Evolutionary conservation across 2,113 vertebrate genomes (phyloP).

Genomic region (Sarotherodon lohbergeri): DNA sequence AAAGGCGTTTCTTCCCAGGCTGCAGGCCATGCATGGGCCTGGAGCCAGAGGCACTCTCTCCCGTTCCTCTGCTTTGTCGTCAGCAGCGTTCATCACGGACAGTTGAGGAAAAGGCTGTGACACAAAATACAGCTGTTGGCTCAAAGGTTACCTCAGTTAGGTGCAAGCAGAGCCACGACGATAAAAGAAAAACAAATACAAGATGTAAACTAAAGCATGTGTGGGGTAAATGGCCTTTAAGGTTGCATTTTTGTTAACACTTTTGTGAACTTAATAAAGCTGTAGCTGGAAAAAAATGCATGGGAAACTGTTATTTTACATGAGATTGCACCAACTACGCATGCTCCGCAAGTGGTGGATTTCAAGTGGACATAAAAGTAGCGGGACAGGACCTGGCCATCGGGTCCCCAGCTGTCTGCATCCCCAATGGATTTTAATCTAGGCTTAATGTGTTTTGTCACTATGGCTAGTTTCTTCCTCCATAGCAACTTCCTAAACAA

Average conservation of each 20-base stretch:
- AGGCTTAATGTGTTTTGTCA: neutral
- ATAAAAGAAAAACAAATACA: neutral
- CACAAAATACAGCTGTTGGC: neutral
- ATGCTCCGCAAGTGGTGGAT: neutral
- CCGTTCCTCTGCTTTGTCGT: neutral
- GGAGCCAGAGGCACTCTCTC: constrained; percentile 12
- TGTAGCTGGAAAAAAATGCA: neutral
- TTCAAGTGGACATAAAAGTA: neutral
- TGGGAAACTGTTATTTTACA: neutral
- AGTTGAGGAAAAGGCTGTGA: constrained; percentile 49
- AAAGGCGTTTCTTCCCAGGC: constrained; percentile 8
- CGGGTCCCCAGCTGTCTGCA: neutral
- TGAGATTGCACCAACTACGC: accelerated
- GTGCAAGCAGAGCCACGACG: neutral
- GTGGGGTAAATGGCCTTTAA: neutral
- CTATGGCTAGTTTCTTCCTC: neutral
- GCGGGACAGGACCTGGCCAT: neutral
- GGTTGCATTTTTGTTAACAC: neutral
- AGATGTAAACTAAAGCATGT: neutral
- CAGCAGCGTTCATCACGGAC: neutral
- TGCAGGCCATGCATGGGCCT: constrained; percentile 1
- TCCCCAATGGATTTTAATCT: neutral
- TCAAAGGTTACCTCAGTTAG: neutral
- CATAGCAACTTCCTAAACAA: neutral
- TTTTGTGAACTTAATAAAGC: neutral